Percentiles rank a stretch among this genome's conserved stretches.
phyloP scores from a whole-genome alignment of 2,797 vertebrate species.

The Sparus aurata region DNA sequence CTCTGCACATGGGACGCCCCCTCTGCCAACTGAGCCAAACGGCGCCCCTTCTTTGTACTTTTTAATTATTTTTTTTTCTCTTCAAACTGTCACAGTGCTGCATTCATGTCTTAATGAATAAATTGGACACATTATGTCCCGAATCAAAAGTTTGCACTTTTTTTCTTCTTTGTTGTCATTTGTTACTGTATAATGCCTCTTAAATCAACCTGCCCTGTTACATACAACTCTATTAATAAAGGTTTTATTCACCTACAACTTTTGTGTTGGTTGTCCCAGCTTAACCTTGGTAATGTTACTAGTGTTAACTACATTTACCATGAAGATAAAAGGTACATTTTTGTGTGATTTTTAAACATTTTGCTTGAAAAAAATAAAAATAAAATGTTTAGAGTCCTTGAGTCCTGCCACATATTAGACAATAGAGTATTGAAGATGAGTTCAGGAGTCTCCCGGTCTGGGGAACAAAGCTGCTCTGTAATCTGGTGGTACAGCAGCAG shows the following conservation, averaged over 20 bases:
- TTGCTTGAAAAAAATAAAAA: too few relatives aligned
- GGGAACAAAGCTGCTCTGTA: too few relatives aligned
- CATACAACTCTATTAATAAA: conserved; percentile 56
- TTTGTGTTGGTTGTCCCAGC: conserved; percentile 14
- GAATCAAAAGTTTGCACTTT: conserved; percentile 4
- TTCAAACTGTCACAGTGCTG: conserved; percentile 19
- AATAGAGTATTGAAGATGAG: too few relatives aligned
- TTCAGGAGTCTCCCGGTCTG: too few relatives aligned
- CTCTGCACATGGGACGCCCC: too few relatives aligned
- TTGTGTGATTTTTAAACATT: too few relatives aligned
- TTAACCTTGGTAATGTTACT: not conserved
- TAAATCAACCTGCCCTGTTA: conserved; percentile 27
- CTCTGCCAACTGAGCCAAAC: too few relatives aligned
- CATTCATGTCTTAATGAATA: conserved; percentile 9
- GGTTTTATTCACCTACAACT: conserved; percentile 30
- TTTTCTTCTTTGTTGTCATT: conserved; percentile 35
- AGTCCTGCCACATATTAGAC: too few relatives aligned
- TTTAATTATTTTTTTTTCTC: conserved; percentile 37
- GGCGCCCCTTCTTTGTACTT: conserved; percentile 23
- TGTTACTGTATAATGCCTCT: conserved; percentile 42
- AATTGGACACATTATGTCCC: conserved; percentile 23
- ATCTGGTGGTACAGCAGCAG: too few relatives aligned
- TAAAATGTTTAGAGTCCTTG: too few relatives aligned
- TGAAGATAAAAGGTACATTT: not conserved
- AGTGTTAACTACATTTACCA: not conserved